Evolutionary conservation across 2,113 vertebrate genomes (phyloP), one percentile per base, ranked within the genome.

Genomic region (Gymnorhina tibicen): DNA sequence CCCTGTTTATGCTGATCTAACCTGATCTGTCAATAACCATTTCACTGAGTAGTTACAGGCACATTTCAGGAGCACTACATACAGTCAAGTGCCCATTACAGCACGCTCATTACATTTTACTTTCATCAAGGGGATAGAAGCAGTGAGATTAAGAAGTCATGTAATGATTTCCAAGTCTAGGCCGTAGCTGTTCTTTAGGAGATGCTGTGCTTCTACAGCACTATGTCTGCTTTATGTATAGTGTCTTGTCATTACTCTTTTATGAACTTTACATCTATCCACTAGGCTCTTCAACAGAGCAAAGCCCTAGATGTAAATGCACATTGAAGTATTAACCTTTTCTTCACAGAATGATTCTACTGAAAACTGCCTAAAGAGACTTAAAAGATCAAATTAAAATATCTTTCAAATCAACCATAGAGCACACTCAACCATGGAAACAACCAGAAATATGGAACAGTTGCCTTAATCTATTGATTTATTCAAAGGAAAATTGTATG

Each of bases 11-110:
- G 80, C 35, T 93, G 81, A 85, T 69, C 42, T 84, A 78, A 91
- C 13, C 27, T 70, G 50, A 70, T 72, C 32, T 84, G 33, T 91
- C 95, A 89, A 91, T 83, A 91, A 74, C 9, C 62, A 76, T 88
- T 91, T 95, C 62, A 90, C 10, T 75, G 68, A 81, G 23, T 7
- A 90, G 66, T 66, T 85, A 53, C 32, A 77, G 85, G 52, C 75
- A 86, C 5, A 7, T 67, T 80, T 80, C 68, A 92, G 79, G 44
- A 92, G 81, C 59, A 77, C 82, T 80, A 77, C n/a, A 63, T 33
- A 62, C 18, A 96, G 53, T 33, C 70, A 89, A 94, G 78, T 62
- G 70, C 59, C 81, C 93, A 96, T 89, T 93, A 95, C 63, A 80
- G 70, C 69, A 96, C 52, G 72, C 11, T 66, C 70, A 80, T 80